A percentile compares a stretch with the other conserved stretches of the same genome.
phyloP scores from a whole-genome alignment of 2,113 vertebrate genomes.

The Cricetomys ansorgei region DNA sequence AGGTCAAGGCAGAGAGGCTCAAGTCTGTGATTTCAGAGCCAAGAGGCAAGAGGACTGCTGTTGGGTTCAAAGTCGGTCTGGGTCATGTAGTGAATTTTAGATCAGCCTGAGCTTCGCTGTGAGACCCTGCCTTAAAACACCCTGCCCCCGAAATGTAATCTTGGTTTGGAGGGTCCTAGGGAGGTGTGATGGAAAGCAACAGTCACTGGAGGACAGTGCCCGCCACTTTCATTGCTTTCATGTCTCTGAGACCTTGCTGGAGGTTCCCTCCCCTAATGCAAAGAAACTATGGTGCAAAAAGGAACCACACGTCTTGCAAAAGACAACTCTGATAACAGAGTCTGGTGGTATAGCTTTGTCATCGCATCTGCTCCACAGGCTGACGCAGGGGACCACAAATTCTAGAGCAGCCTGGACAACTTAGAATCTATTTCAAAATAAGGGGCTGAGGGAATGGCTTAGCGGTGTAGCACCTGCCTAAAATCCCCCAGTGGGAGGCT shows the following conservation, averaged over 20 bases:
- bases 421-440: no score
- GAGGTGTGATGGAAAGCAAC: neutral
- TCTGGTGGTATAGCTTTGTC: neutral
- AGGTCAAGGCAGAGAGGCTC: neutral
- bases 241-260: neutral
- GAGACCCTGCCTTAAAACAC: neutral
- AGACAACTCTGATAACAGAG: neutral
- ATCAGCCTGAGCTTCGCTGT: neutral
- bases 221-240: neutral
- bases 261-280: neutral
- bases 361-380: no score
- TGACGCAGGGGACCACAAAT: no score
- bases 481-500: no score
- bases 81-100: neutral
- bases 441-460: no score
- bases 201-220: neutral
- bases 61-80: neutral
- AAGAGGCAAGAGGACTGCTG: neutral
- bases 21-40: neutral
- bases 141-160: neutral
- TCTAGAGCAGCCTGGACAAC: no score
- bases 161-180: neutral
- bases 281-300: neutral
- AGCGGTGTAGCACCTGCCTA: no score
- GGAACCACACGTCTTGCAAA: neutral